phyloP scores from a whole-genome alignment of 2,797 vertebrate species.

The Acanthis flammea region DNA sequence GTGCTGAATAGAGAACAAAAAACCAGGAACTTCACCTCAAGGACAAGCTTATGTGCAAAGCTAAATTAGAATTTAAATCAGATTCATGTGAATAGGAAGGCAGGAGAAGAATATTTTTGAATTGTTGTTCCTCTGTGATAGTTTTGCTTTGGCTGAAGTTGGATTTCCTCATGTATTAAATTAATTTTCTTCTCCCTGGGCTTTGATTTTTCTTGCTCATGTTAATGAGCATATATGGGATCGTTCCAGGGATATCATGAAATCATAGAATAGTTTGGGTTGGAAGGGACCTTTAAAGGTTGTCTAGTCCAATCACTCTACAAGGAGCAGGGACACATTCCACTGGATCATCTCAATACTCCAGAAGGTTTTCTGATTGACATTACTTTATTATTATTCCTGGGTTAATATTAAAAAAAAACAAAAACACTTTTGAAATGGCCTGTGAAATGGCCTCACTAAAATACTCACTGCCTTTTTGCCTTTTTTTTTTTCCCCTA shows the following conservation, averaged over 20 bases:
- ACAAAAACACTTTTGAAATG: neutral
- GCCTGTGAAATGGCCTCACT: neutral
- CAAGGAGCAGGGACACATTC: neutral
- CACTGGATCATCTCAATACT: neutral
- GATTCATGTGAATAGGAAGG: neutral
- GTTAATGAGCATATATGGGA: neutral
- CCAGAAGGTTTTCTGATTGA: neutral
- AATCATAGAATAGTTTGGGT: neutral
- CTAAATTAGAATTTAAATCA: slow-evolving; percentile 23
- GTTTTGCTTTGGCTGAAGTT: slow-evolving; percentile 22
- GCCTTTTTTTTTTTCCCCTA: neutral
- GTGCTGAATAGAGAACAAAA: neutral
- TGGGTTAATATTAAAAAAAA: neutral
- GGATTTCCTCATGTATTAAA: slow-evolving; percentile 15
- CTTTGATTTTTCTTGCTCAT: neutral
- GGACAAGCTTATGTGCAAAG: neutral
- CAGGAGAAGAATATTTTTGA: neutral
- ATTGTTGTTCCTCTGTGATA: neutral
- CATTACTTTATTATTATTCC: neutral
- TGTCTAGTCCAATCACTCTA: neutral
- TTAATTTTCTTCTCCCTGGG: slow-evolving; percentile 16
- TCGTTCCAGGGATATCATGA: neutral
- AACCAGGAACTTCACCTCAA: neutral
- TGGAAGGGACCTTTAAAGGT: neutral
- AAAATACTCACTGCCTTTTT: neutral